Base-by-base conservation (phyloP, 2,797 vertebrate genomes). In the Onychomys arenicola region DNA sequence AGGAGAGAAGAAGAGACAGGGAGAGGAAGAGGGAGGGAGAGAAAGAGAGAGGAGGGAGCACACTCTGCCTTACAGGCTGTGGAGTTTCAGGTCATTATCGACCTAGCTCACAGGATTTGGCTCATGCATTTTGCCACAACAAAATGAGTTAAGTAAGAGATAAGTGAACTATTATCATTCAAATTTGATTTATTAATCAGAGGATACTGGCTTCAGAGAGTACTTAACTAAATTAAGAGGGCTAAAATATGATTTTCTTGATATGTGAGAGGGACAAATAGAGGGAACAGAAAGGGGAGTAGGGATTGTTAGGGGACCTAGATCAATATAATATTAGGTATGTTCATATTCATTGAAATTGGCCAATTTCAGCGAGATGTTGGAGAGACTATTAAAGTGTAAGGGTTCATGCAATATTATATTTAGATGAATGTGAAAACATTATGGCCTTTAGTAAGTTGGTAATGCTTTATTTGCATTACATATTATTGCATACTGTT, bases 71-170 rank as follows among this genome's bases (percentile, higher is more conserved):
- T 57, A n/a, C 14, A 73, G 12, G 5, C 63, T 76, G 1, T 71
- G 19, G 57, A 40, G 17, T 84, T 92, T 82, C 59, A 69, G 32
- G 16, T 59, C 7, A 1, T 57, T 34, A 21, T 55, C 21, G 14
- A 43, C 2, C 29, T 92, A 21, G 49, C 55, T 49, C 43, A 37
- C 3, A 82, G 21, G 17, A 59, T 17, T 78, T 78, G n/a, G n/a
- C 46, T 55, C 14, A 3, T 55, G 13, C 21, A 76, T 65, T 10
- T 65, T 88, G 49, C 55, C 29, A 5, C 82, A 27, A 61, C 37
- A 93, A 80, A 85, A 57, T 78, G 49, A 27, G 37, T 94, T 81
- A 85, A 90, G 29, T 93, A 23, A 78, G 8, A 89, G 34, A 12
- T 43, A 49, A 1, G 8, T 92, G 57, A 95, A 88, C 40, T 75